Conservation (phyloP, 2,113 vertebrate species). For the Podocnemis expansa region DNA sequence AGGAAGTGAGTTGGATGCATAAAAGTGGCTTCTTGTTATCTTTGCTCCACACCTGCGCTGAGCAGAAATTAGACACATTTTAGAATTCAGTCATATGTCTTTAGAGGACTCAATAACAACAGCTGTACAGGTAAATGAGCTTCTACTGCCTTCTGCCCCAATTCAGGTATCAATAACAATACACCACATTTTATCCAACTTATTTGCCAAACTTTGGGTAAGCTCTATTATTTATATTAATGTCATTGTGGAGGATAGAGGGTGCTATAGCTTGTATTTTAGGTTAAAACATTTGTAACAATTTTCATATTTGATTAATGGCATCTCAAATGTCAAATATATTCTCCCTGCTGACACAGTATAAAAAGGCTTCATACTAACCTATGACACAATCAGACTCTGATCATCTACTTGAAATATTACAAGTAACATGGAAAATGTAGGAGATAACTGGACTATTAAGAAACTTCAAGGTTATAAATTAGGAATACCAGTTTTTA, state of each 20-base stretch:
- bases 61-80: not conserved
- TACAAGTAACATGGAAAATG: not conserved
- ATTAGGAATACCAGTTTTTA: not conserved
- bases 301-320: not conserved
- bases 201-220: too few species aligned
- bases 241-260: too few species aligned
- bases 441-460: accelerated
- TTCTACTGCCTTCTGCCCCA: too few species aligned
- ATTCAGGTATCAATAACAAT: too few species aligned
- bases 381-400: not conserved
- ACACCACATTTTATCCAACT: too few species aligned
- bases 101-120: not conserved
- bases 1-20: not conserved
- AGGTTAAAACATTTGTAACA: accelerated
- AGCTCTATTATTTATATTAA: too few species aligned
- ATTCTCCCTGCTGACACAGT: not conserved
- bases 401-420: not conserved
- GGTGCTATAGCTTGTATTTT: not conserved
- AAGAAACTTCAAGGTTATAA: not conserved
- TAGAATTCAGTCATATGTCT: not conserved
- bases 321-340: not conserved
- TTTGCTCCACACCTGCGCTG: not conserved
- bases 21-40: not conserved
- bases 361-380: not conserved
- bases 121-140: not conserved